Evolutionary conservation across 2,888 invertebrate species (phyloP), one percentile per base, ranked within the genome.

Genomic region (Zaprionus bogoriensis): DNA sequence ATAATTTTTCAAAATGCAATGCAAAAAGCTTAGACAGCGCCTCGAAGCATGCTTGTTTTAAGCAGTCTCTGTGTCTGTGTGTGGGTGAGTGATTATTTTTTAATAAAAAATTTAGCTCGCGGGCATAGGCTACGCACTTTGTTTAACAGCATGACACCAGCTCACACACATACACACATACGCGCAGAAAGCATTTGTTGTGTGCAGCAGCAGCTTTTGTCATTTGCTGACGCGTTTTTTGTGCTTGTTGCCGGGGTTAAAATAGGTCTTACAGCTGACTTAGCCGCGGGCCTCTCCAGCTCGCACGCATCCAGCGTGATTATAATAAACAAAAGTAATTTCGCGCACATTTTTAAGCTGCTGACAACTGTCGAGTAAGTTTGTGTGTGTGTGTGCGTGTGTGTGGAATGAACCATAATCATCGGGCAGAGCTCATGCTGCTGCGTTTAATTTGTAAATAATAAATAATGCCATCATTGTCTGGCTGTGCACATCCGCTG

Each of bases 71-170:
- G 28, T 51, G 42, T 14, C 14, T 25, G 25, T 36, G 32, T 67
- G 27, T 73, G 42, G 58, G 68, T 55, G 70, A 65, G 64, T 84
- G 80, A 87, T 84, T 81, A 81, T 87, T 80, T 80, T 81, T 81
- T 81, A 81, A 87, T 81, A 81, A 66, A 66, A 84, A 72, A 61
- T 36, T 70, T 71, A 32, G 87, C 87, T 69, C 39, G 46, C 48
- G 58, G 80, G 85, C 80, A 81, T 71, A 61, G 84, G 87, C 80
- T 84, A 81, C 80, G 87, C 80, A 80, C 87, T 80, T 80, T 80
- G 80, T 80, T 84, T 61, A 83, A 67, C 87, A 71, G 74, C 78
- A 59, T 86, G 79, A 79, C 79, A 79, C 80, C 81, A 76, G 63
- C 14, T 28, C 47, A 58, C 62, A 61, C 51, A 57, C 60, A 53